A percentile compares a stretch with the other conserved stretches of the same genome.
Evolutionary conservation across 1,140 invertebrate genomes (phyloP).

Genomic region (Drosophila jambulina): DNA sequence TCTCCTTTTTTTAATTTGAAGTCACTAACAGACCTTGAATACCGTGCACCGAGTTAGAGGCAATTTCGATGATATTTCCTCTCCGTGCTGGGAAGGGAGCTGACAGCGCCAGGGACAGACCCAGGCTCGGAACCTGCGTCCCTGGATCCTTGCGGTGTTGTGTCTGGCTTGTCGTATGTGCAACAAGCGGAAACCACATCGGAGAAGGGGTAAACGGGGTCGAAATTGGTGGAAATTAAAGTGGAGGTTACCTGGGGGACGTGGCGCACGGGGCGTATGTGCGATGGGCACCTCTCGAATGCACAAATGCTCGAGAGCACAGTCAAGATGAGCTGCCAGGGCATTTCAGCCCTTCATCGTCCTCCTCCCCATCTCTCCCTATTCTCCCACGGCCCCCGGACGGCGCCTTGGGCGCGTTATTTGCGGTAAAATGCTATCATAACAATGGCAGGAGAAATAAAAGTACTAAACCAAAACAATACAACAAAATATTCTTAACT

Average conservation of each 20-base stretch:
- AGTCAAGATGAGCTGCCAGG: not conserved
- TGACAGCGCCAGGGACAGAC: constrained; percentile 18
- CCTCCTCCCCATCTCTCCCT: not conserved
- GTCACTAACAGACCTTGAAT: not conserved
- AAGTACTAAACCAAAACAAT: not conserved
- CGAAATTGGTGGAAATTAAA: not conserved
- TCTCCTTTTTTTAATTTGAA: not conserved
- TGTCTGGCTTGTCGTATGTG: constrained; percentile 38
- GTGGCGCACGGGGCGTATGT: not conserved
- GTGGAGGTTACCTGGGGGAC: not conserved
- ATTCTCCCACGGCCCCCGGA: too few species aligned
- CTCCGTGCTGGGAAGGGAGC: not conserved
- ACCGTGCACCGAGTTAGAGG: not conserved
- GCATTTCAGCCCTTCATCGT: not conserved
- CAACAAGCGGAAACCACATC: constrained; percentile 57
- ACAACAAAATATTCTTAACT: constrained; percentile 13
- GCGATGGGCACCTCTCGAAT: not conserved
- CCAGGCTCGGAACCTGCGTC: not conserved
- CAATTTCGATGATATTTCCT: not conserved
- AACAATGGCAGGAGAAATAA: constrained; percentile 12
- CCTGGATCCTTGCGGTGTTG: constrained; percentile 20
- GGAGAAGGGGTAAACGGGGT: not conserved
- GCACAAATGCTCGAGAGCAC: constrained; percentile 6
- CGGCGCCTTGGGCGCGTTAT: constrained; percentile 36
- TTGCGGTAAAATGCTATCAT: constrained; percentile 49